These are phyloP conservation scores for Madoqua kirkii DNA, from an alignment of 2,113 vertebrate species.

Conservation along the genomic window DNA sequence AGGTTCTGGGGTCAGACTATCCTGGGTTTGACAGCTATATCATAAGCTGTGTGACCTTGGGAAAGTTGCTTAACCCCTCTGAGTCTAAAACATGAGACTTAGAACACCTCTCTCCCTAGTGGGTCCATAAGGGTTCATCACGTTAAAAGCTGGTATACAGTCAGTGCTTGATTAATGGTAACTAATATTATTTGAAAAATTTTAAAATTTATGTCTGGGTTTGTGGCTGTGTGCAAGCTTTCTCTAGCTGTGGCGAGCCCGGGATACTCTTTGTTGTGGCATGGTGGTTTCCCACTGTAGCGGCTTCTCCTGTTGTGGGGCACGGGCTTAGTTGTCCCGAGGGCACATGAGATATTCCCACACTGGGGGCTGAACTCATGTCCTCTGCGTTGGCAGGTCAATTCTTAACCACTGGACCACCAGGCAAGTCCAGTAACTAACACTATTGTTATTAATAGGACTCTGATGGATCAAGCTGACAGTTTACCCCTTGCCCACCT, in stretches of 20 bases:
- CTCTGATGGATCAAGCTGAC: neutral
- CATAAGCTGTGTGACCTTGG: neutral
- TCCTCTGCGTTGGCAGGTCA: neutral
- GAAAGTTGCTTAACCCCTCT: neutral
- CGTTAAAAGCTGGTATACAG: neutral
- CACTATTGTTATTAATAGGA: neutral
- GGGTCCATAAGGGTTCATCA: neutral
- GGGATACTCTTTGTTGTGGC: neutral
- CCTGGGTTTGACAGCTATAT: neutral
- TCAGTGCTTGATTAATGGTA: neutral
- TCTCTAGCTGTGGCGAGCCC: neutral
- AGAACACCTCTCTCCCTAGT: neutral
- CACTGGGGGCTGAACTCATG: neutral
- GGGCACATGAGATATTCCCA: neutral
- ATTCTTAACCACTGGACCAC: neutral
- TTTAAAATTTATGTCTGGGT: neutral
- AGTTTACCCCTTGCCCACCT: too few relatives aligned
- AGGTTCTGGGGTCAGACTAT: neutral
- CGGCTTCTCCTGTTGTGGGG: neutral
- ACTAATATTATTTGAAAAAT: neutral
- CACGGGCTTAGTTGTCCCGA: rapidly evolving
- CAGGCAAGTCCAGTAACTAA: neutral
- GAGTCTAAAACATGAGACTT: rapidly evolving
- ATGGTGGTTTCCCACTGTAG: neutral
- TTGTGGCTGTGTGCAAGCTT: neutral